These are phyloP conservation scores for Calycopis cecrops DNA, from an alignment of 1,140 invertebrate genomes.

Conservation along the genomic window DNA sequence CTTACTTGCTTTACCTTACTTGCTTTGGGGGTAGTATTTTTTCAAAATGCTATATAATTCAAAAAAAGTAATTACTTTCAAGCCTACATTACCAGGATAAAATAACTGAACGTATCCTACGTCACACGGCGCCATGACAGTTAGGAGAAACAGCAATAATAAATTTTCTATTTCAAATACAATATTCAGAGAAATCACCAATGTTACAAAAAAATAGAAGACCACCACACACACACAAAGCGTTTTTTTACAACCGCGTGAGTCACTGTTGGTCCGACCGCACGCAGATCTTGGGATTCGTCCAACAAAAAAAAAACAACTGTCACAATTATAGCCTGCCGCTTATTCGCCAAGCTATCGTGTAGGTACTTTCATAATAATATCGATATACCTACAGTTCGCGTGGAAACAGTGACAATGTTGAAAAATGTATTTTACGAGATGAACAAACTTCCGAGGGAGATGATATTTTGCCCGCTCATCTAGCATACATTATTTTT, in stretches of 20 bases:
- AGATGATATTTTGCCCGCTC: no score
- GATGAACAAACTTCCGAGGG: no score
- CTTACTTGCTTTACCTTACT: no score
- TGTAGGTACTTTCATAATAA: neutral
- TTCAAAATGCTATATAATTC: no score
- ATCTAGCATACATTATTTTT: no score
- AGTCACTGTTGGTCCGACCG: neutral
- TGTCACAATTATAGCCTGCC: slow-evolving; percentile 8
- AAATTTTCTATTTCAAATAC: neutral
- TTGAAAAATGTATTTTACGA: no score
- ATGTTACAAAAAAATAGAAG: neutral
- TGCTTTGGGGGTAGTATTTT: no score
- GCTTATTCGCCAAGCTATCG: neutral
- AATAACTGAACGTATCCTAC: no score
- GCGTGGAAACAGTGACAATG: no score
- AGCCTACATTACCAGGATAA: no score
- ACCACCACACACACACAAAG: slow-evolving; percentile 3
- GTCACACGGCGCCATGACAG: neutral
- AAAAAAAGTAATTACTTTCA: no score
- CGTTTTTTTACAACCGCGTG: slow-evolving; percentile 4
- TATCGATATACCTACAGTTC: neutral
- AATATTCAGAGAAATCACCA: slow-evolving; percentile 1
- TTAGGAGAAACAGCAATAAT: neutral
- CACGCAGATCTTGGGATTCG: slow-evolving; percentile 2
- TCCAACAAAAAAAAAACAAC: slow-evolving; percentile 3